Evolutionary conservation across 2,888 invertebrate genomes (phyloP).

Genomic region (Epinotia demarniana): DNA sequence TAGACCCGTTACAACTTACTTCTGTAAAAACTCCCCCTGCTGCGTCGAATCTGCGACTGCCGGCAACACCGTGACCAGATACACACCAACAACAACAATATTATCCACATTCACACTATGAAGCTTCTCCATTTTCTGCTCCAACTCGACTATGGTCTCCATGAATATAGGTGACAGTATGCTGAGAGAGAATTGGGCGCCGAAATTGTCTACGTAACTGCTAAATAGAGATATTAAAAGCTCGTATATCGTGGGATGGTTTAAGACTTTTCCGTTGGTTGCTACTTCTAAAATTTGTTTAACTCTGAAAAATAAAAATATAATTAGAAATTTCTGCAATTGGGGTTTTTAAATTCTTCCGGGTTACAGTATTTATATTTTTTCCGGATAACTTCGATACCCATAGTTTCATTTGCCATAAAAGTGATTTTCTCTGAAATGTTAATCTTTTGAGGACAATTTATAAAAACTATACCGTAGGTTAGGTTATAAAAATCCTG

Average conservation of each 20-base stretch:
- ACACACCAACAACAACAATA: conserved; percentile 85
- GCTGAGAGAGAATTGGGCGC: conserved; percentile 84
- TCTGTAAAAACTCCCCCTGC: conserved; percentile 84
- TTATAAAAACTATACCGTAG: no score
- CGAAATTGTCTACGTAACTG: conserved; percentile 86
- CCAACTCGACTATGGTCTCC: conserved; percentile 84
- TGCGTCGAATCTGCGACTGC: conserved; percentile 79
- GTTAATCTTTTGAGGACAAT: no score
- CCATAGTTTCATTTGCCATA: no score
- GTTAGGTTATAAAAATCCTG: no score
- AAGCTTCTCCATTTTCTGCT: conserved; percentile 85
- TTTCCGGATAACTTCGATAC: no score
- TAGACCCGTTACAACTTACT: conserved; percentile 78
- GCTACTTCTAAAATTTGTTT: conserved; percentile 73
- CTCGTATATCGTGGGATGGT: conserved; percentile 70
- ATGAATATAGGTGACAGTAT: conserved; percentile 85
- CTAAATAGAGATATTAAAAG: conserved; percentile 69
- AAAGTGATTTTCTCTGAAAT: no score
- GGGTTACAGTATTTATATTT: no score
- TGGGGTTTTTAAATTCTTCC: no score
- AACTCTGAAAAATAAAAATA: conserved; percentile 64
- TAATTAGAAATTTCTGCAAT: no score
- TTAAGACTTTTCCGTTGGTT: conserved; percentile 66
- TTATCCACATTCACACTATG: conserved; percentile 81
- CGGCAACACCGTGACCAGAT: conserved; percentile 83